Percentiles rank a stretch among this genome's conserved stretches.
phyloP scores from a whole-genome alignment of 2,888 invertebrate genomes.

The Drosophila dives region DNA sequence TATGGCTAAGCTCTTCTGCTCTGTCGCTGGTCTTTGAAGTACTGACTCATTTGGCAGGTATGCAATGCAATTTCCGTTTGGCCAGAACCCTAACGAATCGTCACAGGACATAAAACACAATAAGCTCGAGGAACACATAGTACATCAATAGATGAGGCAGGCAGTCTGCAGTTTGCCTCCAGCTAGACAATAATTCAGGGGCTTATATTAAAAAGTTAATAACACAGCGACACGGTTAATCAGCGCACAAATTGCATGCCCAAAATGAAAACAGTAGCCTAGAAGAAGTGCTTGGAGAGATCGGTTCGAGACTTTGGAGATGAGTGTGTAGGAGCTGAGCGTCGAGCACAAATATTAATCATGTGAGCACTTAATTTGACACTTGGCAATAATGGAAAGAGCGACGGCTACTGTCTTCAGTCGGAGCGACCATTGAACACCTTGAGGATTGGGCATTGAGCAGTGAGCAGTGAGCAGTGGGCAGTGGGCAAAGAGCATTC shows the following conservation, averaged over 20 bases:
- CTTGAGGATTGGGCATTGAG: constrained; percentile 27
- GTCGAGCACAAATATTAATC: constrained; percentile 65
- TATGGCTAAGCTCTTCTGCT: neutral
- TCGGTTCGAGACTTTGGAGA: neutral
- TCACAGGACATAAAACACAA: constrained; percentile 60
- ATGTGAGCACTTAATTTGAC: constrained; percentile 79
- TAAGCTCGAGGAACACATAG: constrained; percentile 9
- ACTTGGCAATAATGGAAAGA: constrained; percentile 78
- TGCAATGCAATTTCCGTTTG: constrained; percentile 62
- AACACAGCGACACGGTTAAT: constrained; percentile 75
- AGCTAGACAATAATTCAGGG: constrained; percentile 60
- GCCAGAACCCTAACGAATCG: constrained; percentile 45
- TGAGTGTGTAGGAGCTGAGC: constrained; percentile 14
- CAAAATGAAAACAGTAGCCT: constrained; percentile 42
- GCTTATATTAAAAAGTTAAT: constrained; percentile 74
- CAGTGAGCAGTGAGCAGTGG: constrained; percentile 6
- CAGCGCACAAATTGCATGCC: constrained; percentile 68
- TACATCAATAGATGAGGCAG: constrained; percentile 45
- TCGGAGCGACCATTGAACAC: constrained; percentile 3
- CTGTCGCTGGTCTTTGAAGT: constrained; percentile 17
- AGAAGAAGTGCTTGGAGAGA: neutral
- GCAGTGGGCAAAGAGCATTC: neutral
- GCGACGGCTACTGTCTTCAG: constrained; percentile 49
- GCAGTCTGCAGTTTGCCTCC: constrained; percentile 1
- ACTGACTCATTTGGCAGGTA: constrained; percentile 56